Conservation (phyloP, 2,888 invertebrate species). For the Meliscaeva auricollis region DNA sequence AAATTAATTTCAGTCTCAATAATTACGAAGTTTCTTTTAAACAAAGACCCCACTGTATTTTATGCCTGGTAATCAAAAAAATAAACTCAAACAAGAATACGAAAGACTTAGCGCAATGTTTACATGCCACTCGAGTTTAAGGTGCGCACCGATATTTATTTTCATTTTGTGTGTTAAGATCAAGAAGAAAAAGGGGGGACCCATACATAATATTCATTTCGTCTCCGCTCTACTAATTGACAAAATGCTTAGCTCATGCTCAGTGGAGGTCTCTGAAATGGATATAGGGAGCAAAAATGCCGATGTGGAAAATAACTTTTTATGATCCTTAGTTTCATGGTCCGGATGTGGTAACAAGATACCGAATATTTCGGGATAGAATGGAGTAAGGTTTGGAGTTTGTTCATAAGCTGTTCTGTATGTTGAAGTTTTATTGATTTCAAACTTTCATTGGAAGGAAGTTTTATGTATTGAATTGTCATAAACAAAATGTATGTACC, state of each 20-base stretch:
- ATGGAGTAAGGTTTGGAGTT: background rate
- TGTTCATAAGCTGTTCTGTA: background rate
- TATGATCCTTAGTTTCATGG: conserved; percentile 32
- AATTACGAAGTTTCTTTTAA: too few species aligned
- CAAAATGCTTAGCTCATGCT: background rate
- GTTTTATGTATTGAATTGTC: too few species aligned
- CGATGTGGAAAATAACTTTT: conserved; percentile 36
- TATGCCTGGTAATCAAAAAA: background rate
- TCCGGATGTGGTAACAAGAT: conserved; percentile 20
- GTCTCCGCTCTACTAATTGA: background rate
- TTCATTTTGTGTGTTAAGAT: background rate
- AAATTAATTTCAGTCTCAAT: too few species aligned
- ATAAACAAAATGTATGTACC: too few species aligned
- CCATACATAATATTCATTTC: background rate
- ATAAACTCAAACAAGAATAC: conserved; percentile 33
- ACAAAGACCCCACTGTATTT: background rate
- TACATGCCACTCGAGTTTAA: conserved; percentile 48
- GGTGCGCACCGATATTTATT: conserved; percentile 26
- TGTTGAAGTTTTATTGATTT: too few species aligned
- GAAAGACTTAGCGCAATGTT: conserved; percentile 38
- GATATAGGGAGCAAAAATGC: conserved; percentile 15
- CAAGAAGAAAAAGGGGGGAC: background rate
- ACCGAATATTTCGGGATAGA: background rate
- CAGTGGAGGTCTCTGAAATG: conserved; percentile 6
- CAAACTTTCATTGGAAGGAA: too few species aligned